Base-by-base conservation (phyloP, 2,888 invertebrate genomes). In the Ametastegia equiseti region DNA sequence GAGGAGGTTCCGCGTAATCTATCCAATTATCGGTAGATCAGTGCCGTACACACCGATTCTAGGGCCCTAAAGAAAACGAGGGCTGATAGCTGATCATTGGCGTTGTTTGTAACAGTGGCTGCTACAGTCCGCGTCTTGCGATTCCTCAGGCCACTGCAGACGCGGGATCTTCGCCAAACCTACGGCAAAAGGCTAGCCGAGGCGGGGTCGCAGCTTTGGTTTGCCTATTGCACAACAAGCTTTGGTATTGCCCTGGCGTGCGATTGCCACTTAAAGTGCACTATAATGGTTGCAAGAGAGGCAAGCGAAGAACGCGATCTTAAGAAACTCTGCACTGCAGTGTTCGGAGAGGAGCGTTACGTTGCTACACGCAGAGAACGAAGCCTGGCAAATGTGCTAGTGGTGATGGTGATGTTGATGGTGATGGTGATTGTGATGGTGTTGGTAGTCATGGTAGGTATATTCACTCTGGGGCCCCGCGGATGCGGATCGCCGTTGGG, bases 11-110 rank as follows among this genome's bases (percentile, higher is more conserved):
- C 88, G 89, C 89, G 88, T 89, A 90, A 91, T 91, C 91, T 91
- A 90, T 90, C 90, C 90, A 90, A 90, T 91, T 91, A 91, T 91
- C 90, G 88, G 89, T 88, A 85, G 88, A 90, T 90, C 90, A 89
- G 85, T 83, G 84, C 84, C 84, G 84, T 85, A 84, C 50, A 80
- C 78, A 50, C 39, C 27, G 60, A 78, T 81, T 65, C 79, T 69
- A 82, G 82, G 65, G 79, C 81, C 83, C 83, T 50, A 47, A 19
- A 45, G 69, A 60, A 19, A 50, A 80, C 47, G 69, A 69, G 23
- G 27, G 71, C 36, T n/a, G 69, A 71, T 39, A 50, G 50, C 19
- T 7, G 19, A 19, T n/a, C n/a, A n/a, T n/a, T n/a, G 42, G 80
- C 80, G 45, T 45, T n/a, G n/a, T n/a, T n/a, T n/a, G n/a, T n/a